Base-by-base conservation (phyloP, 2,888 invertebrate genomes). In the Macrosoma leucophasiata region DNA sequence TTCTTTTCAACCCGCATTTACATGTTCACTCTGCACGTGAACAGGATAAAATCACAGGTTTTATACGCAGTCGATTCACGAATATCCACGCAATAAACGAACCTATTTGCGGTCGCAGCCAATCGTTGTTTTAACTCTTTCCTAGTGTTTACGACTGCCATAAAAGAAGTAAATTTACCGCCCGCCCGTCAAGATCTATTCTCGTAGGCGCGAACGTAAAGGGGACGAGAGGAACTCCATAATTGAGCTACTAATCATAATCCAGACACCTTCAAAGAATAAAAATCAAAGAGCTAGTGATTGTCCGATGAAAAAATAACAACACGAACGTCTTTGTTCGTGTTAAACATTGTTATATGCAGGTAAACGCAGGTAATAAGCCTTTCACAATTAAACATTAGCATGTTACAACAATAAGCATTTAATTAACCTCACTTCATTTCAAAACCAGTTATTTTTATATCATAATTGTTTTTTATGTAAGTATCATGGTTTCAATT, bases 71-170 rank as follows among this genome's bases (percentile, higher is more conserved):
- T n/a, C 8, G 20, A 20, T 20, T 6, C 20, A 9, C 3, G 7
- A 20, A 15, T 13, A 32, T 13, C 15, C 13, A 29, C 30, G 13
- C 52, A 45, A 56, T 63, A 63, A 67, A 64, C 46, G 51, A 36
- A 43, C 46, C 63, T 66, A 67, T 74, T 75, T 65, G 77, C 58
- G 78, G 77, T 69, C 41, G 48, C 50, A 55, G 55, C 63, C 59
- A 74, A 76, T 69, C 59, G 65, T 50, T 60, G 59, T 72, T 72
- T n/a, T 64, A 73, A 70, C 70, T 72, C 73, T 67, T 75, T 68
- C 59, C 52, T 59, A 57, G 60, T 52, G 59, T 78, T 76, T 68
- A 78, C 62, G 58, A 50, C 51, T 27, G 48, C 57, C 62, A 60
- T 76, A 69, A 76, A 76, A 62, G 60, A 55, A 55, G 63, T 65